Evolutionary conservation across 1,140 invertebrate species (phyloP).

Genomic region (Odontomachus brunneus): DNA sequence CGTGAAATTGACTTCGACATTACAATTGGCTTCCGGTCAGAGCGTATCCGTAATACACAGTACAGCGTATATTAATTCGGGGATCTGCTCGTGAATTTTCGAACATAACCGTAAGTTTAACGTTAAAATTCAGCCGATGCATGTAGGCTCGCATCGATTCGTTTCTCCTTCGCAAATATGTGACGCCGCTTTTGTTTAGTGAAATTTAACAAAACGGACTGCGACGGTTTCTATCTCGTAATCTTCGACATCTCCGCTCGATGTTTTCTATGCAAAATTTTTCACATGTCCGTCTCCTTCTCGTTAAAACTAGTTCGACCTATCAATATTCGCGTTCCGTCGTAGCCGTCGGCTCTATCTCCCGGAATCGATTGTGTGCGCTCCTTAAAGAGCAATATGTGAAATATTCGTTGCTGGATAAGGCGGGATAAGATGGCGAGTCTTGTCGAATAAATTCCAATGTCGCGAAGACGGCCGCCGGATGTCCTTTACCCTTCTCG

Average conservation of each 20-base stretch:
- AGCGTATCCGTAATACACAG: slow-evolving; percentile 7
- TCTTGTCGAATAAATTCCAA: slow-evolving; percentile 64
- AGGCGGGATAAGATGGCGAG: neutral
- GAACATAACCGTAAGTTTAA: neutral
- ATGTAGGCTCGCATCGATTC: neutral
- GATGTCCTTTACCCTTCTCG: slow-evolving; percentile 30
- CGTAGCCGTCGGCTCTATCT: neutral
- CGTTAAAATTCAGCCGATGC: neutral
- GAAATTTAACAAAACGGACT: no score
- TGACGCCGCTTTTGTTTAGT: no score
- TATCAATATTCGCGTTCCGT: no score
- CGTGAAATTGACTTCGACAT: slow-evolving; percentile 41
- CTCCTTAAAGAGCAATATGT: slow-evolving; percentile 37
- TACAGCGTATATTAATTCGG: neutral
- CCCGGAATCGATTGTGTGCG: neutral
- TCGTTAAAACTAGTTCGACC: no score
- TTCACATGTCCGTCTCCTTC: no score
- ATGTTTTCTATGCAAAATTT: no score
- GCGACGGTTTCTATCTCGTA: no score
- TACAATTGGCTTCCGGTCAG: slow-evolving; percentile 27
- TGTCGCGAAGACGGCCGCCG: slow-evolving; percentile 35
- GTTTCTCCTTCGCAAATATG: neutral
- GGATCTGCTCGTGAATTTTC: slow-evolving; percentile 17
- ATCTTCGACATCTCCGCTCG: no score
- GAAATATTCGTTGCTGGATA: slow-evolving; percentile 38